Base-by-base conservation (phyloP, 2,113 vertebrate genomes). In the Neoarius graeffei region DNA sequence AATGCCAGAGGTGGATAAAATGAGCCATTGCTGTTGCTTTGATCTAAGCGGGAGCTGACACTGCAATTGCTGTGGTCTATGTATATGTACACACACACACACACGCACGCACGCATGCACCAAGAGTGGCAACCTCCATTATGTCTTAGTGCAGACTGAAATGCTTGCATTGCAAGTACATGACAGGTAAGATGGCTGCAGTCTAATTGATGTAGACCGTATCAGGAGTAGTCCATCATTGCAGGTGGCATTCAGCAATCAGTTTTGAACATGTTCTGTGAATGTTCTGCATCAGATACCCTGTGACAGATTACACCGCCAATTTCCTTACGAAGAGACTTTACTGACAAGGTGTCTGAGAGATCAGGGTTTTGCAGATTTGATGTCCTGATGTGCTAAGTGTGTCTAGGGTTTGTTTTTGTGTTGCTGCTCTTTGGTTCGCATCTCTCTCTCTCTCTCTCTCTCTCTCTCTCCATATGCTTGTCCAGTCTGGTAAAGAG, bases 121-220 rank as follows among this genome's bases (percentile, higher is more conserved):
- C 11, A 17, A 81, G 64, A 88, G 73, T 91, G 93, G 93, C 94
- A 92, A 91, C 94, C 93, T 94, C 92, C 92, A 94, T 94, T 93
- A 93, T 91, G 87, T 91, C 84, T 89, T 85, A 89, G 66, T 91
- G 91, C 87, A 87, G 92, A 91, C 92, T 92, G 92, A 93, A 93
- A 92, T 93, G 93, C 90, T 92, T 87, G 86, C 90, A 88, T 89
- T 85, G 90, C 85, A 92, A 88, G 82, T 90, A 92, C 92, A 92
- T 25, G 87, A 90, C 77, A 86, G 89, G 89, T 91, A 91, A 86
- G 86, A 92, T 92, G 92, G 91, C 90, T 92, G 92, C 92, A 88
- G 93, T 95, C 93, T 94, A 91, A 94, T 94, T 93, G 86, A 85
- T 76, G 87, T 66, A 83, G 89, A 87, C 82, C 2, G 17, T 84